phyloP scores from a whole-genome alignment of 2,888 invertebrate species.

The Lepeophtheirus nordmannii region DNA sequence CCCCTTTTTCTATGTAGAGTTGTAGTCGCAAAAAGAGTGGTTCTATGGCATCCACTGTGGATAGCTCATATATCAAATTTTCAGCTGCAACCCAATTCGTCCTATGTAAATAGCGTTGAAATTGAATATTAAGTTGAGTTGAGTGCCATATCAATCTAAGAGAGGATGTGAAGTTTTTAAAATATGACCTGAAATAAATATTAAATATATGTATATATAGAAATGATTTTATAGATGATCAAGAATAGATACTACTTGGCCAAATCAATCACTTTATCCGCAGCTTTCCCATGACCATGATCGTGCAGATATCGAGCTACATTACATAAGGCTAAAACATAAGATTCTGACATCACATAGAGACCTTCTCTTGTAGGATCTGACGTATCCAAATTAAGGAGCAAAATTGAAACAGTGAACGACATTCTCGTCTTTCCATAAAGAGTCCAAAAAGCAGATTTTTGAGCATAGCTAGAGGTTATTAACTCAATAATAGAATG shows the following conservation, averaged over 20 bases:
- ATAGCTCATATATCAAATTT: background rate
- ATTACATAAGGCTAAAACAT: constrained; percentile 53
- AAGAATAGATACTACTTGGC: constrained; percentile 22
- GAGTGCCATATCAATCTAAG: background rate
- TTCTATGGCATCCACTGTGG: constrained; percentile 4
- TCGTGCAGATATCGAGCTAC: constrained; percentile 44
- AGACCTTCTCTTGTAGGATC: constrained; percentile 34
- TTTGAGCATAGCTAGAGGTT: constrained; percentile 60
- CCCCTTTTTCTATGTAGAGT: background rate
- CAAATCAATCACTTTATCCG: constrained; percentile 19
- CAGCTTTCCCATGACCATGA: constrained; percentile 31
- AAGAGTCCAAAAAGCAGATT: constrained; percentile 68
- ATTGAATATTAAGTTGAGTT: constrained; percentile 10
- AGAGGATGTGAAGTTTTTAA: constrained; percentile 22
- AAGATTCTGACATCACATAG: constrained; percentile 49
- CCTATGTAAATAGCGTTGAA: constrained; percentile 2
- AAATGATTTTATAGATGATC: background rate
- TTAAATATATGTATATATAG: background rate
- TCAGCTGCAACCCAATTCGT: constrained; percentile 16
- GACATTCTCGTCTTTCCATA: constrained; percentile 77
- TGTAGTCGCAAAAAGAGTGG: background rate
- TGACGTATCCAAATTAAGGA: constrained; percentile 59
- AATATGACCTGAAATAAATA: background rate
- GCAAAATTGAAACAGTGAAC: constrained; percentile 58
- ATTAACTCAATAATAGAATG: constrained; percentile 65